These are phyloP conservation scores for Cinclus mexicanus DNA, from an alignment of 2,113 vertebrate species.

Conservation along the genomic window DNA sequence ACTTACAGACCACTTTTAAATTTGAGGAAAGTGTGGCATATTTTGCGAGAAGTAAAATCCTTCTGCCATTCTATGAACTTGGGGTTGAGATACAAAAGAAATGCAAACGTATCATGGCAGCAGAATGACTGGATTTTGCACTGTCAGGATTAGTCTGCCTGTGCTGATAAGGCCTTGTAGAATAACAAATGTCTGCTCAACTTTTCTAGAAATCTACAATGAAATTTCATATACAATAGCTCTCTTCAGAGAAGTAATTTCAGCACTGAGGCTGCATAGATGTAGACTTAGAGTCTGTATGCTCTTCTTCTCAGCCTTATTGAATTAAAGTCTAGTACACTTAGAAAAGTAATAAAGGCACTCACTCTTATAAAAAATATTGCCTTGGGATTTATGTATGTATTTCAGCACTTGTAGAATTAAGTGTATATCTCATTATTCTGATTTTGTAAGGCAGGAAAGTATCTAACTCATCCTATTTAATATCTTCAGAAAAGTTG, in stretches of 20 bases:
- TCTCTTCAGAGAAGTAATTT: not conserved
- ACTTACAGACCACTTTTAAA: not conserved
- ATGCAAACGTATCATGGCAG: accelerated
- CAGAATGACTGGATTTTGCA: not conserved
- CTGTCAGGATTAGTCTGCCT: not conserved
- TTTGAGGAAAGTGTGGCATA: not conserved
- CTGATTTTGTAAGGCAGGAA: not conserved
- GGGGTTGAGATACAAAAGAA: not conserved
- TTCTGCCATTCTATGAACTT: not conserved
- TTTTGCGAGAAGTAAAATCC: not conserved
- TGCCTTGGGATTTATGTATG: not conserved
- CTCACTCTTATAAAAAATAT: not conserved
- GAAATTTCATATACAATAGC: not conserved
- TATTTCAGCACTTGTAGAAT: not conserved
- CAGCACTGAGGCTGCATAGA: not conserved
- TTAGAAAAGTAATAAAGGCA: not conserved
- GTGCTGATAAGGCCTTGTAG: not conserved
- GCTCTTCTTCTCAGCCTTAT: not conserved
- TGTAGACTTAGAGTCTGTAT: not conserved
- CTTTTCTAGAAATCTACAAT: not conserved
- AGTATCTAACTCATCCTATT: not conserved
- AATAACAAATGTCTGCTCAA: not conserved
- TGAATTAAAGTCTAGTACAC: not conserved
- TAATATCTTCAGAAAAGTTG: not conserved
- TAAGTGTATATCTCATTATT: not conserved